These are phyloP conservation scores for Temnopleurus reevesii DNA, from an alignment of 53 echinoderm and acorn worm species.

Conservation along the genomic window DNA sequence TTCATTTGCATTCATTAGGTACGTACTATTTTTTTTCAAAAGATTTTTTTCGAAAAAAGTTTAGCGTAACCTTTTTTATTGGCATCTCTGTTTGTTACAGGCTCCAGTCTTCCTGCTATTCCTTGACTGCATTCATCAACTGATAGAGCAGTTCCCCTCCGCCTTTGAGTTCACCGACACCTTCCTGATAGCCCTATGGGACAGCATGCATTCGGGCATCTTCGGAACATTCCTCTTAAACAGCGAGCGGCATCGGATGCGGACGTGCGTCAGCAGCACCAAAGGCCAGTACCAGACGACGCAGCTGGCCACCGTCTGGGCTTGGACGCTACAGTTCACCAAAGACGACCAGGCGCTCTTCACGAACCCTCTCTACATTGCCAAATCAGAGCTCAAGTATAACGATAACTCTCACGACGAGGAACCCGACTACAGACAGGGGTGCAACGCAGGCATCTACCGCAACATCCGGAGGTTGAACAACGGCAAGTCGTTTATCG, in stretches of 20 bases:
- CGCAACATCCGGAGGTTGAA: slow-evolving; percentile 59
- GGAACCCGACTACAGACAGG: slow-evolving; percentile 64
- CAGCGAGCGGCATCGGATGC: slow-evolving; percentile 77
- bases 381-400: slow-evolving; percentile 67
- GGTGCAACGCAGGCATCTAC: slow-evolving; percentile 88
- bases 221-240: slow-evolving; percentile 96
- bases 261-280: slow-evolving; percentile 64
- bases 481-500: slow-evolving; percentile 42
- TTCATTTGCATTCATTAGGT: neutral
- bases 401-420: slow-evolving; percentile 43
- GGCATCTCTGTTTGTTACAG: slow-evolving; percentile 50
- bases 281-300: slow-evolving; percentile 56
- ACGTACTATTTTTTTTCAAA: neutral
- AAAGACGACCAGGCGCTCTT: slow-evolving; percentile 91
- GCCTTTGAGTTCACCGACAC: slow-evolving; percentile 98
- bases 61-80: neutral
- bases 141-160: slow-evolving; percentile 91
- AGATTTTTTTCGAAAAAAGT: neutral
- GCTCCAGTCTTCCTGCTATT: slow-evolving; percentile 91
- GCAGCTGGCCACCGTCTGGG: slow-evolving; percentile 91
- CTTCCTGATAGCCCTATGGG: slow-evolving; percentile 96
- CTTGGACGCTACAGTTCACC: slow-evolving; percentile 94
- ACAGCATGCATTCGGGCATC: slow-evolving; percentile 88
- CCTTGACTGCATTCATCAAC: slow-evolving; percentile 92
- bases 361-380: slow-evolving; percentile 91